Conservation (phyloP, 2,113 vertebrate genomes). For the Hypanus sabinus region DNA sequence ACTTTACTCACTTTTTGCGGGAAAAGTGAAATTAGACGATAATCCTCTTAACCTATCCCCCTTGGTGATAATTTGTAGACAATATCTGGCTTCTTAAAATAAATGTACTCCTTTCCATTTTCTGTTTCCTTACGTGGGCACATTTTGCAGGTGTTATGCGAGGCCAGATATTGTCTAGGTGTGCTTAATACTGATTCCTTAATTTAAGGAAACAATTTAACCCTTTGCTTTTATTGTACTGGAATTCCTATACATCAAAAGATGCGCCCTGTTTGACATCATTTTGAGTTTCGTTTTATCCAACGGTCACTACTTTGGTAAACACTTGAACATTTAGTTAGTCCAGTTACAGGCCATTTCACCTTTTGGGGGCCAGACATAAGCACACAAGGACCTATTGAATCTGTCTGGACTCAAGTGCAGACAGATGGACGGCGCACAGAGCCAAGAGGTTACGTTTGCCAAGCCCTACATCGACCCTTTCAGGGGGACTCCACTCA, state of each 20-base stretch:
- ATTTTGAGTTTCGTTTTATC: slow-evolving; percentile 37
- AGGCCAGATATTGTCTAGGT: not conserved
- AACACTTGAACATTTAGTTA: slow-evolving; percentile 38
- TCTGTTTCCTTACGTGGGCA: not conserved
- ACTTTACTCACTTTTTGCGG: not conserved
- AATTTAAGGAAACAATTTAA: not conserved
- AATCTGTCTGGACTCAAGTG: slow-evolving; percentile 52
- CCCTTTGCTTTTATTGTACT: not conserved
- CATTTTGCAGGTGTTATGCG: slow-evolving; percentile 10
- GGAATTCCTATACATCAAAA: slow-evolving; percentile 12
- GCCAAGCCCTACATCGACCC: slow-evolving; percentile 56
- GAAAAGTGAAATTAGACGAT: not conserved
- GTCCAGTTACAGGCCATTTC: slow-evolving; percentile 43
- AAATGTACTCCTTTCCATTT: not conserved
- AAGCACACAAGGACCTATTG: slow-evolving; percentile 58
- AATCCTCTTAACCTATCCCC: not conserved
- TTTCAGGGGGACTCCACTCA: slow-evolving; percentile 53
- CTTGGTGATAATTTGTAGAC: not conserved
- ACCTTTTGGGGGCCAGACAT: slow-evolving; percentile 51
- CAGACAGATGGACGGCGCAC: slow-evolving; percentile 48
- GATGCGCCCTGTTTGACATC: not conserved
- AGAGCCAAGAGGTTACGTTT: slow-evolving; percentile 52
- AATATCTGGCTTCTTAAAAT: not conserved
- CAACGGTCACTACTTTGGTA: slow-evolving; percentile 26
- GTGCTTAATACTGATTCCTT: not conserved